These are phyloP conservation scores for Maniola hyperantus DNA, from an alignment of 2,888 invertebrate genomes.

Conservation along the genomic window DNA sequence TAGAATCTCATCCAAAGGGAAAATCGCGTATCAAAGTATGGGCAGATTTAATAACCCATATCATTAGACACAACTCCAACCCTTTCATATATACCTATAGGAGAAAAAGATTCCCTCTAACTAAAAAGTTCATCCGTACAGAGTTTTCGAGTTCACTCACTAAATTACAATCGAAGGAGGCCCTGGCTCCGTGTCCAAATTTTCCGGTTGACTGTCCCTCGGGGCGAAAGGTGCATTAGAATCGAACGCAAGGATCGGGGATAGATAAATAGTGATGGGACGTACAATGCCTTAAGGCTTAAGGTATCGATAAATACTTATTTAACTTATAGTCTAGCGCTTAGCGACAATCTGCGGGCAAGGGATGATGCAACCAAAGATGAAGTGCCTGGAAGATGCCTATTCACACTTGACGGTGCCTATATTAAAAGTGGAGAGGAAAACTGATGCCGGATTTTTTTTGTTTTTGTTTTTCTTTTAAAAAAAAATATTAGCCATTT, in stretches of 20 bases:
- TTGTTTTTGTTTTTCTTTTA: no score
- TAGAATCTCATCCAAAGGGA: no score
- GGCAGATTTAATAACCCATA: background rate
- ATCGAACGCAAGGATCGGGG: conserved; percentile 47
- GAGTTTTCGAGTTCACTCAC: conserved; percentile 1
- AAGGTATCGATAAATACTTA: conserved; percentile 32
- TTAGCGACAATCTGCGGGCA: no score
- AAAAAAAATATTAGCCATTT: no score
- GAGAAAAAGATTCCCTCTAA: conserved; percentile 1
- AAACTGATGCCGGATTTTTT: no score
- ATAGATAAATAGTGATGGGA: conserved; percentile 44
- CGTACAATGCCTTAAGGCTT: background rate
- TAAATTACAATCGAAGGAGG: conserved; percentile 13
- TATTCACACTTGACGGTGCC: no score
- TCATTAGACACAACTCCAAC: background rate
- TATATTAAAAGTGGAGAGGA: no score
- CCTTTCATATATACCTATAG: background rate
- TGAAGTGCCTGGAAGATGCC: no score
- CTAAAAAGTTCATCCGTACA: conserved; percentile 12
- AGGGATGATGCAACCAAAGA: no score
- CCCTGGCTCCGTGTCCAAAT: conserved; percentile 38
- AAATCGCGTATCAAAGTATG: no score
- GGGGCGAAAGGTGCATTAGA: conserved; percentile 53
- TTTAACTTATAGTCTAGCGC: no score
- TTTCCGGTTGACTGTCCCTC: conserved; percentile 53